phyloP scores from a whole-genome alignment of 2,888 invertebrate genomes.

The Hymenopus coronatus region DNA sequence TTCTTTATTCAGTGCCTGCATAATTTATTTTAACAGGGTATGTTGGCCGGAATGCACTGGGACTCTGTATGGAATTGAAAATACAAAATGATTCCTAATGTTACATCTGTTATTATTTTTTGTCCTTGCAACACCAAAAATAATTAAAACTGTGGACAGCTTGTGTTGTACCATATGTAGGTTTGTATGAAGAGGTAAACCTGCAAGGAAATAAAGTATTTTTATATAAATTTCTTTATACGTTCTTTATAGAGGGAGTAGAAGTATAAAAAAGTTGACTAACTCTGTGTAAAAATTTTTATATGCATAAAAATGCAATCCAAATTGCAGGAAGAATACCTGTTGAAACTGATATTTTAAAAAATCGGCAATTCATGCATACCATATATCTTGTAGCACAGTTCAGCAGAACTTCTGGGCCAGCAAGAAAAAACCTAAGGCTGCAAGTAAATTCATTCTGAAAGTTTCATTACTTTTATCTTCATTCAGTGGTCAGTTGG shows the following conservation, averaged over 20 bases:
- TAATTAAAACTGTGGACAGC: background rate
- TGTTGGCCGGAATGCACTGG: background rate
- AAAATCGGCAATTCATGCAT: too few relatives aligned
- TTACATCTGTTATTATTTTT: background rate
- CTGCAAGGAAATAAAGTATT: background rate
- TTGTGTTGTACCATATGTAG: background rate
- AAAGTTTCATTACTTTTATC: too few relatives aligned
- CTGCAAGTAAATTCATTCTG: too few relatives aligned
- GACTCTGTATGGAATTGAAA: background rate
- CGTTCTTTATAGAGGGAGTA: background rate
- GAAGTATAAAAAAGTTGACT: background rate
- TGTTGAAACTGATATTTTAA: too few relatives aligned
- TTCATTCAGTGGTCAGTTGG: too few relatives aligned
- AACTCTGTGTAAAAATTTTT: too few relatives aligned
- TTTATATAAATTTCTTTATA: background rate
- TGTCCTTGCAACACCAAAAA: background rate
- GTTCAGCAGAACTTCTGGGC: too few relatives aligned
- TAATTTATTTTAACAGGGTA: background rate
- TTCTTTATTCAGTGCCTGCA: background rate
- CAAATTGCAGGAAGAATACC: too few relatives aligned
- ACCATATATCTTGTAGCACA: too few relatives aligned
- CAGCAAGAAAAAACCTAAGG: too few relatives aligned
- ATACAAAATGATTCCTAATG: conserved; percentile 8
- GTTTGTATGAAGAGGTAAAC: background rate
- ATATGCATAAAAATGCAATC: too few relatives aligned